Percentiles rank a stretch among this genome's conserved stretches.
Conservation (phyloP, 2,113 vertebrate genomes). For the Sturnira hondurensis region DNA sequence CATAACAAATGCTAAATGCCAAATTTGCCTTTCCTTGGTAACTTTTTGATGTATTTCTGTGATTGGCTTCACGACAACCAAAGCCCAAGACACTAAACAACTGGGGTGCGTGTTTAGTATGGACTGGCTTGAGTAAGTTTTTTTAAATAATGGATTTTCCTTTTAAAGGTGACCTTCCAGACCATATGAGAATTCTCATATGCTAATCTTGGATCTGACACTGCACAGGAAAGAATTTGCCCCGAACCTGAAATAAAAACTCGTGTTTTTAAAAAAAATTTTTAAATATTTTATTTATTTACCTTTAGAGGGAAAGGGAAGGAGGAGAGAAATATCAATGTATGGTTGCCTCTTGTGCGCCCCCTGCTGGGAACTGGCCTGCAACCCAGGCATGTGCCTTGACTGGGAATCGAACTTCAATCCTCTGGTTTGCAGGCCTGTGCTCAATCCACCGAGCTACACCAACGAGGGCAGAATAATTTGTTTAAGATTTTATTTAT, state of each 20-base stretch:
- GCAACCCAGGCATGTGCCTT: too few species aligned
- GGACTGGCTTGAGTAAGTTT: background rate
- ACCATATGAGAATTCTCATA: background rate
- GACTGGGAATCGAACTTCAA: too few species aligned
- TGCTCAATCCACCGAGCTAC: too few species aligned
- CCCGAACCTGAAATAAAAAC: constrained; percentile 36
- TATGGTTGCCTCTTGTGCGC: too few species aligned
- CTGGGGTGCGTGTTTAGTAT: background rate
- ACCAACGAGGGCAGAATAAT: too few species aligned
- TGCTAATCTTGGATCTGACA: background rate
- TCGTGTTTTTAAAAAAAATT: too few species aligned
- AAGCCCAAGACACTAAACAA: background rate
- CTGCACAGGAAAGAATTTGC: background rate
- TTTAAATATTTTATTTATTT: too few species aligned
- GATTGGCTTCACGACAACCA: background rate
- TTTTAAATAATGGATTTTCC: constrained; percentile 4
- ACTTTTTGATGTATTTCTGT: constrained; percentile 17
- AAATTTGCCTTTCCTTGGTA: constrained; percentile 48
- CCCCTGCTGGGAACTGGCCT: too few species aligned
- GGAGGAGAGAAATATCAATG: too few species aligned
- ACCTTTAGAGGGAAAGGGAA: too few species aligned
- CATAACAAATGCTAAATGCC: constrained; percentile 38
- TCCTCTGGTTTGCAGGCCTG: too few species aligned
- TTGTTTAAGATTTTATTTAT: too few species aligned
- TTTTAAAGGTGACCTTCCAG: background rate